These are phyloP conservation scores for Sorex maritimensis DNA, from an alignment of 2,797 vertebrate genomes.

Conservation along the genomic window DNA sequence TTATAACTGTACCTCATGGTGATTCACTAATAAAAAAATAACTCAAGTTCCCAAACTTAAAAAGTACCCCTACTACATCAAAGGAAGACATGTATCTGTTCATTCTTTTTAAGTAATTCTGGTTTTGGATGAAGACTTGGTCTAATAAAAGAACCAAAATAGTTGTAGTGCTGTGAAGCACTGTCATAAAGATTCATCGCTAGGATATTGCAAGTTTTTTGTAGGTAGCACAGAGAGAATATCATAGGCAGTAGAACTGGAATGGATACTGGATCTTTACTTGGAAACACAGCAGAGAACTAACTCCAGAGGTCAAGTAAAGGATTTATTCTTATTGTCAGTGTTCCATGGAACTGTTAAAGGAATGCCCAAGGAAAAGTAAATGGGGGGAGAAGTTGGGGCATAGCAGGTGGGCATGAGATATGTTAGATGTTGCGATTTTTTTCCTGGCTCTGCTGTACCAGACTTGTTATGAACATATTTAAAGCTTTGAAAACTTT, in stretches of 20 bases:
- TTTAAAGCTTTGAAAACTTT: conserved; percentile 36
- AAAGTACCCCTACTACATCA: conserved; percentile 7
- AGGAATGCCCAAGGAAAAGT: background rate
- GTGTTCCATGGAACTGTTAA: background rate
- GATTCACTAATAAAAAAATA: no score
- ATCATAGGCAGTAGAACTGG: background rate
- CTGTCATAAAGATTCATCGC: background rate
- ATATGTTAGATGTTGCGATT: background rate
- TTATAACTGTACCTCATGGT: no score
- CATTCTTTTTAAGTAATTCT: conserved; percentile 17
- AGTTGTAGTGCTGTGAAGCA: background rate
- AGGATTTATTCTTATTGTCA: background rate
- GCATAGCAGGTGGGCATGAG: background rate
- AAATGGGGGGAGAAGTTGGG: background rate
- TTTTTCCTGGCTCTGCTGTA: background rate
- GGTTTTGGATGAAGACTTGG: background rate
- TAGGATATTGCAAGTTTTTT: conserved; percentile 18
- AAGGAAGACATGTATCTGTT: conserved; percentile 40
- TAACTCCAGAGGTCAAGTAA: background rate
- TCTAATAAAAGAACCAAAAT: conserved; percentile 8
- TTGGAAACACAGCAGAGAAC: background rate
- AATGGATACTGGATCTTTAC: background rate
- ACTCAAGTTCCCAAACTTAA: no score
- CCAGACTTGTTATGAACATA: conserved; percentile 8
- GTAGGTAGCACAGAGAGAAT: background rate